Base-by-base conservation (phyloP, 2,797 vertebrate genomes). In the Gymnothorax javanicus region DNA sequence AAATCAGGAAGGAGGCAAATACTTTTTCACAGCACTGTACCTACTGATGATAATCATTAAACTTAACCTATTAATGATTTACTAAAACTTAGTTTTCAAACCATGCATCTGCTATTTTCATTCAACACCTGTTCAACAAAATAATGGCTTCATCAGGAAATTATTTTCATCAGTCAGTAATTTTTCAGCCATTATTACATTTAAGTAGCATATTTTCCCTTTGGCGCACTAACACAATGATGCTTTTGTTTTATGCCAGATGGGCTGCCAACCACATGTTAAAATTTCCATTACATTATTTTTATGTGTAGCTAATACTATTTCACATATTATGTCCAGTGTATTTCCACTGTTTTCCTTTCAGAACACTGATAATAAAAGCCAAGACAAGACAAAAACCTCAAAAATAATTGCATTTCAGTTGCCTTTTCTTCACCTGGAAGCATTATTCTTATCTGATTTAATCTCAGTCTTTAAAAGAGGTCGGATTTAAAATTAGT, bases 391-490 rank as follows among this genome's bases (percentile, higher is more conserved):
- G 27, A n/a, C n/a, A 62, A 58, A 58, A 54, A 17, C 54, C 11
- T 52, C 56, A 13, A 71, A 25, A 27, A 4, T 86, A 73, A 83
- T 71, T 33, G 62, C 9, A n/a, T 73, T 54, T 83, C 81, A 17
- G 52, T 81, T 54, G 7, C 69, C 69, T 83, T 64, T 52, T 52
- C 11, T 25, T 64, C 62, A 25, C 20, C n/a, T 3, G 50, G 23
- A 54, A 33, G 33, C 33, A 13, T 3, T 15, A 43, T 7, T 4
- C 83, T n/a, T 79, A 3, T 77, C 73, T 79, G 17, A 11, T 85
- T 62, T 23, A 43, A 82, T 81, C 43, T 75, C 25, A 57, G 73
- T 82, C 25, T 58, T 87, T 85, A 85, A 87, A 77, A 85, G 57
- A 85, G 75, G 59, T 27, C 52, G 25, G 27, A 84, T 79, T 81